Evolutionary conservation across 2,113 vertebrate genomes (phyloP).

Genomic region (Amphiprion ocellaris): DNA sequence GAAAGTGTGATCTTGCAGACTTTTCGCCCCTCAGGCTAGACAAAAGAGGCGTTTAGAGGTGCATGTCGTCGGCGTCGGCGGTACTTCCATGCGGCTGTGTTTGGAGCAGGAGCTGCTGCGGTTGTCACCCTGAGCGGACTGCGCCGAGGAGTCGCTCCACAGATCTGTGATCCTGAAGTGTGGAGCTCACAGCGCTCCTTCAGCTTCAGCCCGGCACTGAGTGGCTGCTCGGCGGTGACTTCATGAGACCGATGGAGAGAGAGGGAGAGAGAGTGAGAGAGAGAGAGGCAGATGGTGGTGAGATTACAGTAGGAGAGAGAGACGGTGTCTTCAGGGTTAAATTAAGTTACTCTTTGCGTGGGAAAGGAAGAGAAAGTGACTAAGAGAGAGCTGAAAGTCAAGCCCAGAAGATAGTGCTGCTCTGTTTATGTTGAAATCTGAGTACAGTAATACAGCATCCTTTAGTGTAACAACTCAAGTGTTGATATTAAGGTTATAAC

Average conservation of each 20-base stretch:
- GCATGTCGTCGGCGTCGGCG: conserved; percentile 56
- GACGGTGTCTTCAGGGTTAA: not conserved
- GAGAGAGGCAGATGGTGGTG: conserved; percentile 1
- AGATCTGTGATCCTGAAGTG: conserved; percentile 41
- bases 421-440: too few species aligned
- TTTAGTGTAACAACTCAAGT: too few species aligned
- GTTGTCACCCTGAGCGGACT: conserved; percentile 51
- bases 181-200: conserved; percentile 64
- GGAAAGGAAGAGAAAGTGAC: not conserved
- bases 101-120: conserved; percentile 40
- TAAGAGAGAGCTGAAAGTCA: not conserved
- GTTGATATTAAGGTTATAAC: too few species aligned
- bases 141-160: conserved; percentile 39
- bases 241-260: conserved; percentile 22
- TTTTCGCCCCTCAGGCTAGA: conserved; percentile 49
- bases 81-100: conserved; percentile 56
- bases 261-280: conserved; percentile 27
- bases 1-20: conserved; percentile 79
- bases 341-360: not conserved
- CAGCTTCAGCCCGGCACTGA: conserved; percentile 52
- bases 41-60: conserved; percentile 46
- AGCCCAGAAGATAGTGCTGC: not conserved
- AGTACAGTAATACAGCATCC: too few species aligned
- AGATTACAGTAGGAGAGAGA: not conserved
- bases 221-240: conserved; percentile 53